Evolutionary conservation across 2,888 invertebrate species (phyloP), one percentile per base, ranked within the genome.

Genomic region (Icerya purchasi): DNA sequence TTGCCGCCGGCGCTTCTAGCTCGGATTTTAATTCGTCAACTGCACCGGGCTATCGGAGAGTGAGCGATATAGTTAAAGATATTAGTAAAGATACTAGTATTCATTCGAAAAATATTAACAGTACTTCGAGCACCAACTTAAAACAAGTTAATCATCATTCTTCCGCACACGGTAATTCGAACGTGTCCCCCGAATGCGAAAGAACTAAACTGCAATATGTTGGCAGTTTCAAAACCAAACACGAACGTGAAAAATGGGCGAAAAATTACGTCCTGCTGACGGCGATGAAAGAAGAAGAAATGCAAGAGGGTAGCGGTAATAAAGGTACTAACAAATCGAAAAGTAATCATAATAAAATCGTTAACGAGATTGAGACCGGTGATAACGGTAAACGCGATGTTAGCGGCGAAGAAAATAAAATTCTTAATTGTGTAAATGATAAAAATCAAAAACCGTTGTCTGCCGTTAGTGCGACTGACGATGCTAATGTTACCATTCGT

Each of bases 211-310:
- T 66, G 25, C 61, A 64, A 50, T 65, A 67, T 55, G 63, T 64
- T 36, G 66, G 66, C n/a, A 67, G 67, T 57, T 67, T 67, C 54
- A 67, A 67, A 63, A 65, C 67, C 5, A 64, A 65, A 50, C 64
- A 64, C 58, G 67, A 67, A 58, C 62, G 66, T 25, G 64, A 64
- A 2, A 64, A 62, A 60, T 64, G 63, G 63, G 64, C 63, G 19
- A 65, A 64, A 61, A 63, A 61, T 51, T 61, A 50, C 52, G 51
- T 57, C 8, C 53, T 36, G 18, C 19, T 55, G 58, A 50, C 52
- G n/a, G 57, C 57, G 54, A 61, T 52, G 58, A 53, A 57, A 50
- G 58, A 61, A 55, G 61, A 61, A 22, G 61, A 61, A 10, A 22
- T 22, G 20, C 49, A 51, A 22, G 18, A 14, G n/a, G 57, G 57